Evolutionary conservation across 2,888 invertebrate species (phyloP).

Genomic region (Galerucella pusilla): DNA sequence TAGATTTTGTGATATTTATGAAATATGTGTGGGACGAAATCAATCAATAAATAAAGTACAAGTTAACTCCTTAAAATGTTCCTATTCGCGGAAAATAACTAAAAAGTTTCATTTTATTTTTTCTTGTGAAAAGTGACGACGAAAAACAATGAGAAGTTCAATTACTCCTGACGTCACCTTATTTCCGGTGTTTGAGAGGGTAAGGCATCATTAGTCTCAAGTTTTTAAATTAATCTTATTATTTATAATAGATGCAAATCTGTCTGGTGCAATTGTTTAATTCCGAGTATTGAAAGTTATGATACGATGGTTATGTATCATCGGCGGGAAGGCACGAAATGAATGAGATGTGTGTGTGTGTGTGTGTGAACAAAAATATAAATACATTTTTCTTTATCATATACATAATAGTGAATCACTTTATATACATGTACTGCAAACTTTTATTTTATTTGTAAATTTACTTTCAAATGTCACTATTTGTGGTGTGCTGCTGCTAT

Average conservation of each 20-base stretch:
- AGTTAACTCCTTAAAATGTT: slow-evolving; percentile 36
- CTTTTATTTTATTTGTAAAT: no score
- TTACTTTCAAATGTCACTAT: no score
- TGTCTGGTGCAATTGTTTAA: slow-evolving; percentile 51
- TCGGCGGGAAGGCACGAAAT: neutral
- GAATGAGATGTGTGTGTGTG: neutral
- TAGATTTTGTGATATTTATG: neutral
- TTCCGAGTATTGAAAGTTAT: slow-evolving; percentile 17
- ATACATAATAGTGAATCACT: no score
- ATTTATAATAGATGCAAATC: slow-evolving; percentile 59
- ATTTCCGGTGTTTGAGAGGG: slow-evolving; percentile 53
- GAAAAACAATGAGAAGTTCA: slow-evolving; percentile 42
- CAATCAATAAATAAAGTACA: neutral
- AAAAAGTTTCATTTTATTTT: slow-evolving; percentile 11
- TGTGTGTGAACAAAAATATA: no score
- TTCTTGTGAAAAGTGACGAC: slow-evolving; percentile 3
- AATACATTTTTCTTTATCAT: no score
- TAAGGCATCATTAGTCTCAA: slow-evolving; percentile 48
- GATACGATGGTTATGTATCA: neutral
- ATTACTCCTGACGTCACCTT: slow-evolving; percentile 55
- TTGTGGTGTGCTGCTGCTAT: no score
- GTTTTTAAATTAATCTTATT: slow-evolving; percentile 56
- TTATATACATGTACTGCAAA: no score
- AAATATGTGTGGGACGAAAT: neutral
- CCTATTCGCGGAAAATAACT: slow-evolving; percentile 38